A percentile compares a stretch with the other conserved stretches of the same genome.
Evolutionary conservation across 2,888 invertebrate genomes (phyloP).

Genomic region (Netelia fuscicornis): DNA sequence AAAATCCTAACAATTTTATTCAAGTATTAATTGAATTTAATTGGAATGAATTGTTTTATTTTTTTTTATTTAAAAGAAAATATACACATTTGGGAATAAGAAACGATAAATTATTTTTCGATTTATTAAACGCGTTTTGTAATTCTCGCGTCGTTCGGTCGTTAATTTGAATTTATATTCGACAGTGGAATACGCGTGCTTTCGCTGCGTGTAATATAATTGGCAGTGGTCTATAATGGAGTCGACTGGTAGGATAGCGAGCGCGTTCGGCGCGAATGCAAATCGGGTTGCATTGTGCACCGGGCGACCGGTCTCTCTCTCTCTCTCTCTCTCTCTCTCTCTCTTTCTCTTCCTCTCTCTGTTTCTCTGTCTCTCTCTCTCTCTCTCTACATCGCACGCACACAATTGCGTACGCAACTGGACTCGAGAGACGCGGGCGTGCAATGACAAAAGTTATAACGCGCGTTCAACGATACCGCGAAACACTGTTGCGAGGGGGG

Average conservation of each 20-base stretch:
- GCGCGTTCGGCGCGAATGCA: conserved; percentile 11
- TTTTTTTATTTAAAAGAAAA: no score
- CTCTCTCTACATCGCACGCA: neutral
- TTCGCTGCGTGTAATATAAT: neutral
- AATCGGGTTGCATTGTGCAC: conserved; percentile 24
- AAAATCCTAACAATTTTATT: no score
- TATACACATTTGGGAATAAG: no score
- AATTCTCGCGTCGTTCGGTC: neutral
- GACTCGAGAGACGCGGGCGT: neutral
- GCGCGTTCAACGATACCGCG: conserved; percentile 1
- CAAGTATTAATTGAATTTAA: no score
- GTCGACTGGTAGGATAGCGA: neutral
- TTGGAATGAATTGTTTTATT: no score
- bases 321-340: neutral
- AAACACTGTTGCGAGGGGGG: neutral
- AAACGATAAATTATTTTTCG: no score
- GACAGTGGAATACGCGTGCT: neutral
- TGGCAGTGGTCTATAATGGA: neutral
- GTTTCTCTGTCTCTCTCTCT: no score
- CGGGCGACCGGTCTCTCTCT: conserved; percentile 27
- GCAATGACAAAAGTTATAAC: conserved; percentile 19
- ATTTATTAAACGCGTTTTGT: no score
- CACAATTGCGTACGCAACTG: neutral
- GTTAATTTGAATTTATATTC: neutral
- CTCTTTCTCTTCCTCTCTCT: no score